A percentile compares a stretch with the other conserved stretches of the same genome.
Conservation (phyloP, 2,113 vertebrate species). For the Zeus faber region DNA sequence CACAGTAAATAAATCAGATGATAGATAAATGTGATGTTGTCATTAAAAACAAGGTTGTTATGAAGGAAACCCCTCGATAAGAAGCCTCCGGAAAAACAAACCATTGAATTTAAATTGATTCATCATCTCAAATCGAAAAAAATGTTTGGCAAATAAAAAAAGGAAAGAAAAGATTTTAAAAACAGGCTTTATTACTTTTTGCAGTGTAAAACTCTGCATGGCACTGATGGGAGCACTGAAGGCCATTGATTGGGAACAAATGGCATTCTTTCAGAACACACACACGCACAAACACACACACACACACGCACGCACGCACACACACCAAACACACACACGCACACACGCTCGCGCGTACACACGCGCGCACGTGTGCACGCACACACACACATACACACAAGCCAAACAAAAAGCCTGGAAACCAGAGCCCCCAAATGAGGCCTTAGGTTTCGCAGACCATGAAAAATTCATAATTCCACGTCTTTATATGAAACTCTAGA, state of each 20-base stretch:
- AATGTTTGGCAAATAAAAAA: too few species aligned
- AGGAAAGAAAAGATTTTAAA: too few species aligned
- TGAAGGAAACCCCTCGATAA: too few species aligned
- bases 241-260: slow-evolving; percentile 54
- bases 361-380: slow-evolving; percentile 22
- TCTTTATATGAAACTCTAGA: slow-evolving; percentile 70
- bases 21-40: too few species aligned
- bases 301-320: slow-evolving; percentile 19
- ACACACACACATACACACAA: slow-evolving; percentile 21
- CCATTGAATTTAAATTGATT: too few species aligned
- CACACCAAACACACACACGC: slow-evolving; percentile 38
- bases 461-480: slow-evolving; percentile 71
- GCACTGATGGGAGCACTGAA: slow-evolving; percentile 40
- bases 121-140: too few species aligned
- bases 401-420: slow-evolving; percentile 56
- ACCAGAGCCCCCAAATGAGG: slow-evolving; percentile 64
- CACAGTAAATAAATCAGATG: too few species aligned
- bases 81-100: too few species aligned
- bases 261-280: slow-evolving; percentile 26
- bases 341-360: slow-evolving; percentile 27
- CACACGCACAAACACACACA: slow-evolving; percentile 14
- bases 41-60: too few species aligned
- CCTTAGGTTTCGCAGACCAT: slow-evolving; percentile 64
- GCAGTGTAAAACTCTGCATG: slow-evolving; percentile 11
- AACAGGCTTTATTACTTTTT: slow-evolving; percentile 17